Evolutionary conservation across 2,888 invertebrate species (phyloP), one percentile per base, ranked within the genome.

Genomic region (Andrena marginata): DNA sequence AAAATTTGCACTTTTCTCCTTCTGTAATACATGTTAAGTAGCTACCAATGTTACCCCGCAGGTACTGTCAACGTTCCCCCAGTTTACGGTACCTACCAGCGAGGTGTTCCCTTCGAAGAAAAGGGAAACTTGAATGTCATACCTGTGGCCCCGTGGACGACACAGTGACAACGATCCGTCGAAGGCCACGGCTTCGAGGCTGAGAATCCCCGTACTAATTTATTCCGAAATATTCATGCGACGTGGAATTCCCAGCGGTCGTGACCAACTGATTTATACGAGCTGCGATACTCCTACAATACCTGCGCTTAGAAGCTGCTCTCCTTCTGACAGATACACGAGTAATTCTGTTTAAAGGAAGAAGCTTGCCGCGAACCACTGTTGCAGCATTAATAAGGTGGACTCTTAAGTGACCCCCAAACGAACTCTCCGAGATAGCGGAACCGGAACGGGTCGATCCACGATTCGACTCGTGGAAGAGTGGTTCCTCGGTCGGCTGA

Each of bases 171-270:
- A n/a, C 16, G 71, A 20, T 10, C 29, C n/a, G 23, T 69, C 64
- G 63, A 79, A 74, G 79, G 74, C 65, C 69, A 48, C 13, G 13
- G 49, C 64, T 69, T 75, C 79, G 69, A 75, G 75, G 75, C 35
- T 78, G 54, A 62, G 56, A 68, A 74, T 42, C n/a, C 42, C 23
- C 10, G 48, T 31, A 60, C 65, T 77, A 70, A 70, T 80, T 76
- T 80, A 77, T 80, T 77, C 79, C 48, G 8, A 79, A 64, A 75
- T 64, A 70, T 70, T 75, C 69, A 49, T 69, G 26, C 68, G 54
- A 69, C 62, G 60, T 26, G 29, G 5, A 60, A 60, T 75, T 26
- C 51, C 62, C 26, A 7, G 51, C 35, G 31, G 20, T 69, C 35
- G 62, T 75, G 69, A 69, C 51, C 51, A 75, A 75, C 26, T 10